Percentiles rank a stretch among this genome's conserved stretches.
phyloP scores from a whole-genome alignment of 2,888 invertebrate species.

The Timema podura region DNA sequence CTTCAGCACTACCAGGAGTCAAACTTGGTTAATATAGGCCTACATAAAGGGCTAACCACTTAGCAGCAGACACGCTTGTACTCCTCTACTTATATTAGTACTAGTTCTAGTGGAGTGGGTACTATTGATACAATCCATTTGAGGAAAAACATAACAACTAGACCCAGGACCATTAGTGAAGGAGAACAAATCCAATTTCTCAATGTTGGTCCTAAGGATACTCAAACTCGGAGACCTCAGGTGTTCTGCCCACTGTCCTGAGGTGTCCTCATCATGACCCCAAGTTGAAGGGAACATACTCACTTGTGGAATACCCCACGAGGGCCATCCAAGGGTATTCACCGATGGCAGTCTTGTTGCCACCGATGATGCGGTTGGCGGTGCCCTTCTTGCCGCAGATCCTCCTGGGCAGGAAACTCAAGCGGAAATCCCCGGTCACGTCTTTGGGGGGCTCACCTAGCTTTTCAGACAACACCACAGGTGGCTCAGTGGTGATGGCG shows the following conservation, averaged over 20 bases:
- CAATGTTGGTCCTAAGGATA: not conserved
- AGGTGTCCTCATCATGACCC: too few relatives aligned
- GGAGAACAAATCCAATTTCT: not conserved
- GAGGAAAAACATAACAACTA: not conserved
- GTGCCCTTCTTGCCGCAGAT: conserved; percentile 55
- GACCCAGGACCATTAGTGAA: too few relatives aligned
- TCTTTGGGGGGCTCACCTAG: conserved; percentile 39
- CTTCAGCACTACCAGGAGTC: too few relatives aligned
- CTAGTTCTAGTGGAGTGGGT: too few relatives aligned
- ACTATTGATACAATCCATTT: not conserved
- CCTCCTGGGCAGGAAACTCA: conserved; percentile 42
- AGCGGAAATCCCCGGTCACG: conserved; percentile 44
- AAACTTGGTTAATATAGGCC: too few relatives aligned
- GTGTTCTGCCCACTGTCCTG: too few relatives aligned
- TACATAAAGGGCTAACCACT: too few relatives aligned
- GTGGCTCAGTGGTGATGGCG: not conserved
- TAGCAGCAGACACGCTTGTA: too few relatives aligned
- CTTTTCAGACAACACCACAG: not conserved
- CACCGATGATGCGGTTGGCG: conserved; percentile 55
- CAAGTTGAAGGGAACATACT: conserved; percentile 13
- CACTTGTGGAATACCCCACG: conserved; percentile 52
- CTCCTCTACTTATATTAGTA: too few relatives aligned
- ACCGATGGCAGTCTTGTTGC: conserved; percentile 55
- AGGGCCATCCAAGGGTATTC: conserved; percentile 76
- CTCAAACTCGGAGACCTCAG: not conserved